Base-by-base conservation (phyloP, 2,113 vertebrate genomes). In the Myotis yumanensis region DNA sequence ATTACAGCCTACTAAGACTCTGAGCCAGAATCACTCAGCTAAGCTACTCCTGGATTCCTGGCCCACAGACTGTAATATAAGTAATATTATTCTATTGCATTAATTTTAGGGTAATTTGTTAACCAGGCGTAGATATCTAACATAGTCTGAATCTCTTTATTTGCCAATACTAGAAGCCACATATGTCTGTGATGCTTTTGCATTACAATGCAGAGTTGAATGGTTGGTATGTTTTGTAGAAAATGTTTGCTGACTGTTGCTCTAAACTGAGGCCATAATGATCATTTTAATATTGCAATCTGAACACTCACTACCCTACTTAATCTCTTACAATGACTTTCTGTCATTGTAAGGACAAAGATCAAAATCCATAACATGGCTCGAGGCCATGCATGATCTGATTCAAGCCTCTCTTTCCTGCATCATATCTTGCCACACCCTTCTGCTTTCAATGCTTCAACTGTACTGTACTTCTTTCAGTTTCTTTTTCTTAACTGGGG, bases 21-120 rank as follows among this genome's bases (percentile, higher is more conserved):
- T 72, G 59, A 86, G 68, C 15, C 75, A 57, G 23, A 93, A 90
- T 14, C 32, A 77, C 52, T 12, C 32, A 79, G 69, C 20, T 5
- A 91, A 93, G 20, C 40, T 40, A n/a, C 40, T 80, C 40, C 80
- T 84, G 66, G n/a, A 89, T 80, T 91, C 89, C 80, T n/a, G 28
- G 79, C 30, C 52, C 72, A 76, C 48, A 91, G 32, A 81, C n/a
- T 85, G n/a, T 51, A 22, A 89, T 54, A 14, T 32, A 71, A 75
- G 17, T 25, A 37, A 25, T 35, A 86, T 11, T 89, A 30, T 46
- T 85, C 80, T 28, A 75, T 32, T 30, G n/a, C 48, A 75, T 59
- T 59, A 59, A 18, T 64, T 73, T 83, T 91, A 73, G 30, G 23
- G 28, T 68, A 80, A 89, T 35, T 43, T 68, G 35, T 84, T 75